Evolutionary conservation across 2,888 invertebrate species (phyloP), one percentile per base, ranked within the genome.

Genomic region (Drosophila phalerata): DNA sequence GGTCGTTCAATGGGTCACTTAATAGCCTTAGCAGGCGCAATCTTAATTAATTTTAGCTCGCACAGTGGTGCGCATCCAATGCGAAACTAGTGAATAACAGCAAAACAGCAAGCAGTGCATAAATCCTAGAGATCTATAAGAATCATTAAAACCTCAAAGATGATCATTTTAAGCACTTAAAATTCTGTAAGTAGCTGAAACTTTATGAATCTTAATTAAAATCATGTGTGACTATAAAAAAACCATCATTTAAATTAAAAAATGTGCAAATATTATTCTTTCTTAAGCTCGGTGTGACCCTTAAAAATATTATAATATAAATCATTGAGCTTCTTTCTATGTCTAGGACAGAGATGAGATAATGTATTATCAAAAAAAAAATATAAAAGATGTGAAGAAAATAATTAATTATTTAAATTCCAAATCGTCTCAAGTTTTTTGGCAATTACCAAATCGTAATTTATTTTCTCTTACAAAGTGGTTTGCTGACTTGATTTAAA

Each of bases 1-100:
- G 81, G 57, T 67, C 69, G 40, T 57, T 69, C 42, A 65, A 57
- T 67, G 86, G 86, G 86, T 86, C 88, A 81, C 77, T 72, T 79
- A 79, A 81, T 88, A 52, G 83, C 66, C 55, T 62, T 47, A 64
- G 65, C 88, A 64, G 56, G 34, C 57, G 67, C 57, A 76, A 86
- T 69, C 53, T 88, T 79, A 88, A 88, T 81, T 88, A 75, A 85
- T 85, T 83, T 55, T 30, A 77, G 11, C 19, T 15, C 43, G 58
- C 48, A 57, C 77, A 66, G 77, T 77, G 77, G 71, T 43, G 3
- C 32, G 52, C 48, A 15, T 9, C 1, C 3, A 2, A 13, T 38
- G 15, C 22, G 10, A 8, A 5, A 11, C 19, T 17, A 11, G 19
- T n/a, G n/a, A 22, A 19, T 6, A n/a, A 5, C 2, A n/a, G 2